Conservation (phyloP, 2,113 vertebrate species). For the Aegotheles bennettii region DNA sequence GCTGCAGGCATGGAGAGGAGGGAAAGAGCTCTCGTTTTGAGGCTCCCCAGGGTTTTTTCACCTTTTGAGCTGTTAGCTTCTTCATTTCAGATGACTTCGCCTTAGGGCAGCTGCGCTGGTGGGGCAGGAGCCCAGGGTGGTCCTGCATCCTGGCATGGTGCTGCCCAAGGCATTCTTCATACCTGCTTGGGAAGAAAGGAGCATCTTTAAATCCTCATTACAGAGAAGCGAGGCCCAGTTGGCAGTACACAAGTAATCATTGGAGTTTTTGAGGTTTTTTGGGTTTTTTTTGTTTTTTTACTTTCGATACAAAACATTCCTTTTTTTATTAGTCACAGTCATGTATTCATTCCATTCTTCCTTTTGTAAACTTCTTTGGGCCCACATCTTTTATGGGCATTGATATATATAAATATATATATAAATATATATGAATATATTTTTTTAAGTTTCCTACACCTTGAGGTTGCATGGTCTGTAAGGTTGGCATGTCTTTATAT, state of each 20-base stretch:
- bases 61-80: conserved; percentile 3
- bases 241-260: conserved; percentile 3
- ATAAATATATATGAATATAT: conserved; percentile 77
- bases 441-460: conserved; percentile 81
- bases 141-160: background rate
- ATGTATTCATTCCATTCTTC: conserved; percentile 77
- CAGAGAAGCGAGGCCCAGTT: background rate
- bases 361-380: conserved; percentile 75
- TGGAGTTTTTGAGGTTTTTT: background rate
- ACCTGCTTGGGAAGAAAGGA: conserved; percentile 36
- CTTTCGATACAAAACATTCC: conserved; percentile 70
- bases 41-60: background rate
- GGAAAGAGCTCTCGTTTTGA: background rate
- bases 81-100: conserved; percentile 12
- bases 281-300: background rate
- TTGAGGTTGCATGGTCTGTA: conserved; percentile 84
- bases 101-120: accelerated
- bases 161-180: background rate
- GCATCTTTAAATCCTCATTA: background rate
- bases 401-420: conserved; percentile 78
- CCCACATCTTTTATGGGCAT: conserved; percentile 75
- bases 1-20: accelerated
- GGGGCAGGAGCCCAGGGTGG: accelerated
- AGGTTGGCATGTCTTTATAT: conserved; percentile 84
- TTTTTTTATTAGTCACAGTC: conserved; percentile 66